Evolutionary conservation across 1,140 invertebrate species (phyloP).

Genomic region (Aphis gossypii): DNA sequence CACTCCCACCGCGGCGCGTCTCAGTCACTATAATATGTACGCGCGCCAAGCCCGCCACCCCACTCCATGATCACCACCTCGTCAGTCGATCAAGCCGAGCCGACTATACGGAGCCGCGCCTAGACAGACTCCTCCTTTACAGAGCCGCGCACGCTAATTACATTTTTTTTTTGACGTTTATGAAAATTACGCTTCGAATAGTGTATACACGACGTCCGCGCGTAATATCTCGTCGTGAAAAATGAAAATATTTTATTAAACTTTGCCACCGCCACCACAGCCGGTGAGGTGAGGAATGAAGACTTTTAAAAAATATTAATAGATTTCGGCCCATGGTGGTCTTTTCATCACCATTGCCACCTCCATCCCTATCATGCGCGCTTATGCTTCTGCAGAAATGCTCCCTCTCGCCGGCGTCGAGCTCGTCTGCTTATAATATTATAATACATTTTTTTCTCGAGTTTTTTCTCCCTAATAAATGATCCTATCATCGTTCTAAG

Average conservation of each 20-base stretch:
- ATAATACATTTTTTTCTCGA: constrained; percentile 26
- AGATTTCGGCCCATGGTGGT: constrained; percentile 43
- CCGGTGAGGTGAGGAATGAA: background rate
- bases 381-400: background rate
- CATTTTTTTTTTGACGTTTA: constrained; percentile 45
- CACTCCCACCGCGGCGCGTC: background rate
- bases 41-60: background rate
- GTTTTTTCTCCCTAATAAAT: constrained; percentile 51
- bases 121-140: background rate
- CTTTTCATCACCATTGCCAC: constrained; percentile 31
- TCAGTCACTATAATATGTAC: background rate
- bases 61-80: background rate
- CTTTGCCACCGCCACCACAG: background rate
- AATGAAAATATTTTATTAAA: constrained; percentile 57
- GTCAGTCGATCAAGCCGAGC: background rate
- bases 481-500: constrained; percentile 48
- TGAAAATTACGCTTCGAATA: constrained; percentile 22
- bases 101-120: background rate
- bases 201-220: background rate
- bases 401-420: background rate
- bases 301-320: constrained; percentile 55
- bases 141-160: background rate
- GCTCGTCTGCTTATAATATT: background rate
- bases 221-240: constrained; percentile 26
- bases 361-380: background rate